Percentiles rank a stretch among this genome's conserved stretches.
Conservation (phyloP, 2,888 invertebrate species). For the Polydrusus cervinus region DNA sequence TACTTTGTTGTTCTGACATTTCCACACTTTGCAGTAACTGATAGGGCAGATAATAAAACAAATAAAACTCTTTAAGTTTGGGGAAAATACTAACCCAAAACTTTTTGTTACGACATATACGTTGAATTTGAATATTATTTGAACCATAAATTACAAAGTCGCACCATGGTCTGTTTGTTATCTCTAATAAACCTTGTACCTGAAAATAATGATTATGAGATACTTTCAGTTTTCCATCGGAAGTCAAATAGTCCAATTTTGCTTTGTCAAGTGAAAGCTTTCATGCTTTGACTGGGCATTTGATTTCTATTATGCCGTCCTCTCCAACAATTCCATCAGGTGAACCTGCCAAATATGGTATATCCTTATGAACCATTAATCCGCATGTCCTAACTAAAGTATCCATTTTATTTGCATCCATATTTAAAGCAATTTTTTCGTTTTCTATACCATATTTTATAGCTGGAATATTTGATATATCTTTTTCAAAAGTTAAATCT, state of each 20-base stretch:
- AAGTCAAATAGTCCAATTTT: slow-evolving; percentile 5
- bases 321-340: slow-evolving; percentile 17
- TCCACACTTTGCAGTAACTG: no score
- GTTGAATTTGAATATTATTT: slow-evolving; percentile 3
- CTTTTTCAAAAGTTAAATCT: neutral
- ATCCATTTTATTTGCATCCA: neutral
- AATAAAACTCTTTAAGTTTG: slow-evolving; percentile 16
- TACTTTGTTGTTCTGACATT: no score
- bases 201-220: slow-evolving; percentile 18
- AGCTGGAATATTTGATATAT: neutral
- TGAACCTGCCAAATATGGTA: slow-evolving; percentile 14
- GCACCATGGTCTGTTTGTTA: slow-evolving; percentile 8
- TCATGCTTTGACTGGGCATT: neutral
- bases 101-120: slow-evolving; percentile 4
- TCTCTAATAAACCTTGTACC: slow-evolving; percentile 7
- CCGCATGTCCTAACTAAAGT: neutral
- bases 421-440: slow-evolving; percentile 2
- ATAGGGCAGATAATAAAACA: slow-evolving; percentile 8
- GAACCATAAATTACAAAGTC: slow-evolving; percentile 16
- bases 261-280: neutral
- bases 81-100: neutral
- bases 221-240: slow-evolving; percentile 1
- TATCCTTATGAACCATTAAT: slow-evolving; percentile 13
- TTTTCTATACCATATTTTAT: slow-evolving; percentile 15
- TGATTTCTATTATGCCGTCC: slow-evolving; percentile 19